These are phyloP conservation scores for Furnarius figulus DNA, from an alignment of 2,113 vertebrate species.

Conservation along the genomic window DNA sequence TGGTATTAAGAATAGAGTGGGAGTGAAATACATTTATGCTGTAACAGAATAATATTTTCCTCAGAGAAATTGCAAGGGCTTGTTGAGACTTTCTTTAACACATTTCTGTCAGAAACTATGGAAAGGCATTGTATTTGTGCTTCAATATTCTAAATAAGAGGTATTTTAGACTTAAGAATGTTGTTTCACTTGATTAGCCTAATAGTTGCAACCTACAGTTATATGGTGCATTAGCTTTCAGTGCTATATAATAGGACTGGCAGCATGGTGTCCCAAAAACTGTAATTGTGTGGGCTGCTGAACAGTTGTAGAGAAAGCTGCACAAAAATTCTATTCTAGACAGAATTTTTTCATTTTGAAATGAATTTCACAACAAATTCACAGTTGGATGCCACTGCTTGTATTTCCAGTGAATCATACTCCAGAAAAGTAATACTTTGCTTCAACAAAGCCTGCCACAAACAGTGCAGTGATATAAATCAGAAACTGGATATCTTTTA, in stretches of 20 bases:
- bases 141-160: slow-evolving; percentile 45
- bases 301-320: slow-evolving; percentile 25
- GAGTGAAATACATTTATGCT: slow-evolving; percentile 32
- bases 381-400: slow-evolving; percentile 45
- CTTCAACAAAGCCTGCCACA: slow-evolving; percentile 32
- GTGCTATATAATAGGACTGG: slow-evolving; percentile 50
- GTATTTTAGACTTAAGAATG: slow-evolving; percentile 41
- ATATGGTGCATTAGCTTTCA: slow-evolving; percentile 42
- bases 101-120: slow-evolving; percentile 33
- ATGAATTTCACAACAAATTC: slow-evolving; percentile 62
- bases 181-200: slow-evolving; percentile 66
- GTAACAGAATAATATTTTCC: slow-evolving; percentile 49
- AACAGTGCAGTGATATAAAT: slow-evolving; percentile 42
- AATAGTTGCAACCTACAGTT: slow-evolving; percentile 53
- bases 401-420: slow-evolving; percentile 49
- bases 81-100: slow-evolving; percentile 48
- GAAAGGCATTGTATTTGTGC: slow-evolving; percentile 40
- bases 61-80: slow-evolving; percentile 16
- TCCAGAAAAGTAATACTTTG: slow-evolving; percentile 45
- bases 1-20: slow-evolving; percentile 36
- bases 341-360: slow-evolving; percentile 58
- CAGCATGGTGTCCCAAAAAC: slow-evolving; percentile 53
- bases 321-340: slow-evolving; percentile 55
- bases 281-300: slow-evolving; percentile 46
- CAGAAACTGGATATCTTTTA: slow-evolving; percentile 42